Percentiles rank a stretch among this genome's conserved stretches.
Evolutionary conservation across 2,888 invertebrate genomes (phyloP).

Genomic region (Agrochola circellaris): DNA sequence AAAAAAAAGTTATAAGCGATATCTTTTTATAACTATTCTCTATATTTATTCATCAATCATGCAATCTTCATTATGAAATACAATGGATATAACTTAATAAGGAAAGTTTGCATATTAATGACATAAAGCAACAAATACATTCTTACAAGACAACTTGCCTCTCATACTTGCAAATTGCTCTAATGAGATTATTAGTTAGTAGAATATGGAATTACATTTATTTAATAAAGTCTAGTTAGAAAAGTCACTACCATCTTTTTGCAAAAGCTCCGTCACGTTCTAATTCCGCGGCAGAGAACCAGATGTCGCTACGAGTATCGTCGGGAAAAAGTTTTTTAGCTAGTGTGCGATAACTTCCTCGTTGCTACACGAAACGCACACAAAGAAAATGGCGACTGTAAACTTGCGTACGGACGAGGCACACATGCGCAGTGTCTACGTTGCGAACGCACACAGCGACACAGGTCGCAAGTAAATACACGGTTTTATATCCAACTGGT

Average conservation of each 20-base stretch:
- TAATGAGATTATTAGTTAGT: slow-evolving; percentile 11
- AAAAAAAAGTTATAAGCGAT: slow-evolving; percentile 11
- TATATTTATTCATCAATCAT: slow-evolving; percentile 21
- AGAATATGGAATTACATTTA: neutral
- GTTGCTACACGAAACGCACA: slow-evolving; percentile 71
- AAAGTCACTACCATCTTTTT: slow-evolving; percentile 76
- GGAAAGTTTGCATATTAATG: slow-evolving; percentile 1
- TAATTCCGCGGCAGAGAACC: slow-evolving; percentile 73
- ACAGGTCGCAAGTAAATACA: slow-evolving; percentile 63
- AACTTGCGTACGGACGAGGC: slow-evolving; percentile 67
- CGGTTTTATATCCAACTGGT: slow-evolving; percentile 55
- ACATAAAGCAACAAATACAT: neutral
- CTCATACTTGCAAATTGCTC: slow-evolving; percentile 6
- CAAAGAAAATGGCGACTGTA: slow-evolving; percentile 58
- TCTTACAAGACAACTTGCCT: slow-evolving; percentile 12
- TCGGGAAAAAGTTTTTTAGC: slow-evolving; percentile 76
- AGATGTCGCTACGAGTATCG: slow-evolving; percentile 85
- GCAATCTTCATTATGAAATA: slow-evolving; percentile 1
- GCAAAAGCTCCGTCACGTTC: slow-evolving; percentile 67
- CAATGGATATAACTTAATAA: neutral
- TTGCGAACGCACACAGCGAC: slow-evolving; percentile 62
- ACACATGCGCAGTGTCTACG: slow-evolving; percentile 69
- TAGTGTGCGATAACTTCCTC: slow-evolving; percentile 74
- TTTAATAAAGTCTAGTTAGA: slow-evolving; percentile 46
- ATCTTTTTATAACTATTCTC: neutral